Base-by-base conservation (phyloP, 2,888 invertebrate genomes). In the Anthoptus insignis region DNA sequence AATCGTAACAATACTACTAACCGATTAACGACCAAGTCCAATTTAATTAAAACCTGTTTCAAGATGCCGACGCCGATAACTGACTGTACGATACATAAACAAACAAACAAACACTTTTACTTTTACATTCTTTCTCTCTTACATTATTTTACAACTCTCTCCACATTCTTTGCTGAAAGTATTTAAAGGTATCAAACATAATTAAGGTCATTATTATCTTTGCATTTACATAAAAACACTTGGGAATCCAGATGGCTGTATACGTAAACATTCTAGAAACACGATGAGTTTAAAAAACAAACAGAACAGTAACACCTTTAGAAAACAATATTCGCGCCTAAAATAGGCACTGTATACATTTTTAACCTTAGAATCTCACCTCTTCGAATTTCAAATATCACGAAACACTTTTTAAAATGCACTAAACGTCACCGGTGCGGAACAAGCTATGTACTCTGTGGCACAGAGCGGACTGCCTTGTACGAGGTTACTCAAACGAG, bases 381-480 rank as follows among this genome's bases (percentile, higher is more conserved):
- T 42, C 11, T 42, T 42, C 42, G n/a, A 42, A 42, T 19, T 19
- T 42, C 19, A n/a, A 42, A 42, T 14, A 14, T 11, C 19, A 42
- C 42, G 19, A 42, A 19, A 9, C 42, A 42, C 42, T 19, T 19
- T 1, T 42, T 42, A 21, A 22, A 45, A 45, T 22, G 45, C 21
- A 45, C 45, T 45, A 77, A 73, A 61, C 72, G 74, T 73, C 82
- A 76, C 70, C 80, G 74, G 78, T 80, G 78, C 81, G 81, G 72
- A 45, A 45, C 45, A 22, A 45, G 45, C 45, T 8, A 45, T 22
- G 45, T 45, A 45, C 21, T 45, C 45, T 22, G 22, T 45, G 45
- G 45, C 21, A 8, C 13, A 45, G 45, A 79, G 81, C 84, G 72
- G 76, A 86, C 86, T 86, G 85, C 68, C 77, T 78, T 61, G 61